Conservation (phyloP, 2,888 invertebrate species). For the Heliconius aoede region DNA sequence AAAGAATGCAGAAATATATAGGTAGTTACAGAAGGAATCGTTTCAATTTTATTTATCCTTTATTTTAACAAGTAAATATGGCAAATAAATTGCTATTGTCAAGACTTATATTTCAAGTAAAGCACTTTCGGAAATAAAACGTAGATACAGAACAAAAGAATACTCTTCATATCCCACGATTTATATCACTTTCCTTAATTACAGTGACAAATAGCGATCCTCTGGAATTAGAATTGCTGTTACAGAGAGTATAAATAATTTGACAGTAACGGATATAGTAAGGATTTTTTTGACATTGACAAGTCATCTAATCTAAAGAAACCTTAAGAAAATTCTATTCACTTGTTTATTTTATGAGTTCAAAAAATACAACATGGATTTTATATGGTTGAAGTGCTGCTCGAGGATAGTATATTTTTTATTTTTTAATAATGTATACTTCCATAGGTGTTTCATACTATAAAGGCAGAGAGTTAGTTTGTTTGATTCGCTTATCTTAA, state of each 20-base stretch:
- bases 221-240: constrained; percentile 33
- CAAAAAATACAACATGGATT: no score
- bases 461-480: no score
- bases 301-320: constrained; percentile 35
- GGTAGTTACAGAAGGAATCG: no score
- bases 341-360: not conserved
- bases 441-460: no score
- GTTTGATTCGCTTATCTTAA: no score
- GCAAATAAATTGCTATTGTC: constrained; percentile 68
- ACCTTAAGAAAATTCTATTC: constrained; percentile 7
- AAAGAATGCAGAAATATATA: no score
- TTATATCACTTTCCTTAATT: constrained; percentile 35
- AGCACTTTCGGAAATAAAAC: constrained; percentile 31
- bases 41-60: not conserved
- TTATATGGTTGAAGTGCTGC: no score
- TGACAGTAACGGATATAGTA: constrained; percentile 30
- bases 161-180: constrained; percentile 24
- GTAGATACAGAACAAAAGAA: constrained; percentile 29
- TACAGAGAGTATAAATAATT: constrained; percentile 23
- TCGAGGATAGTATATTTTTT: no score
- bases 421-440: no score
- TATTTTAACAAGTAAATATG: constrained; percentile 39
- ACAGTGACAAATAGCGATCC: constrained; percentile 38
- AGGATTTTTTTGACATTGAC: constrained; percentile 34
- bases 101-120: constrained; percentile 51